Evolutionary conservation across 2,113 vertebrate species (phyloP).

Genomic region (Bubo blakistoni): DNA sequence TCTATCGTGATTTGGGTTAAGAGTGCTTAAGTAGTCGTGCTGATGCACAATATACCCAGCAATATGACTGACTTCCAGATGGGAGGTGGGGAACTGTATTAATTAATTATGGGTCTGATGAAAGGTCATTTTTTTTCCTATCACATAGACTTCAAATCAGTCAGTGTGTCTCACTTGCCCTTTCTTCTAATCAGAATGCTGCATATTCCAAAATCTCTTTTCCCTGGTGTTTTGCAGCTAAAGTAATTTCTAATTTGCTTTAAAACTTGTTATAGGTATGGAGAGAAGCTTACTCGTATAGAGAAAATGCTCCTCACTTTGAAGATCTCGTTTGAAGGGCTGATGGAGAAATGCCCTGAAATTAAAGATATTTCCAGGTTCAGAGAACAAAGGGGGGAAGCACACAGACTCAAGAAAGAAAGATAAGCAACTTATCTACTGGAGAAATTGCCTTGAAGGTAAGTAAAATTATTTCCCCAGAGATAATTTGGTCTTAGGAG

Average conservation of each 20-base stretch:
- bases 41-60: not conserved
- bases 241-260: not conserved
- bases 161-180: not conserved
- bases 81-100: not conserved
- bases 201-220: not conserved
- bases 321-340: not conserved
- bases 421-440: not conserved
- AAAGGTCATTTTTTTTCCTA: not conserved
- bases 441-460: constrained; percentile 5
- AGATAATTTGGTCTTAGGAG: constrained; percentile 11
- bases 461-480: constrained; percentile 37
- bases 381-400: not conserved
- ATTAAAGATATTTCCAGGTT: constrained; percentile 3
- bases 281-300: not conserved
- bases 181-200: constrained; percentile 34
- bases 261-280: not conserved
- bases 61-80: not conserved
- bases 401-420: not conserved
- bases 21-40: not conserved
- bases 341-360: not conserved
- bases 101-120: constrained; percentile 2
- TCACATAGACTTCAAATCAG: not conserved
- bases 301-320: not conserved
- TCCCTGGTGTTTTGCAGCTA: not conserved
- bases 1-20: not conserved